Evolutionary conservation across 2,888 invertebrate genomes (phyloP), one percentile per base, ranked within the genome.

Genomic region (Aporophyla lueneburgensis): DNA sequence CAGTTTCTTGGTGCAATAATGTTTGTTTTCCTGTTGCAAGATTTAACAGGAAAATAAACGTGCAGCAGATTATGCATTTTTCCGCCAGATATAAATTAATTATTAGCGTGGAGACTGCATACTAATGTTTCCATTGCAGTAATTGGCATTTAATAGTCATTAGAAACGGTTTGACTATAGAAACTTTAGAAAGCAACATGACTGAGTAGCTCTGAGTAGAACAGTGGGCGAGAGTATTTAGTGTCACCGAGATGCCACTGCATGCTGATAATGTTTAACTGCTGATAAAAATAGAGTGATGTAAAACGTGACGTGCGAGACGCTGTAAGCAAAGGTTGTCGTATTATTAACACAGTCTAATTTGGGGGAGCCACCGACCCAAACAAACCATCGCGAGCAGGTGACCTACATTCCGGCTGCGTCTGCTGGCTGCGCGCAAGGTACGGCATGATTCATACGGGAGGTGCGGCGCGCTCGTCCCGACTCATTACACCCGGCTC

Each of bases 381-480:
- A 96, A 96, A 96, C 96, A 96, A 96, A 96, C 95, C 95, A 96
- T 95, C 93, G 93, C 92, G 93, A 95, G 92, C 94, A 93, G 93
- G 93, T 94, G 96, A 95, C 96, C 96, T 94, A 96, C 92, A 95
- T 96, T 91, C 93, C 93, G 91, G 85, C 89, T 91, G 89, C 93
- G 95, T 94, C 94, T 94, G 93, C 92, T 91, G 92, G 92, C 92
- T 91, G 89, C 91, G 67, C 91, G 88, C 91, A 90, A 93, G 93
- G 91, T 91, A 92, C 92, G 89, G 86, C 89, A 91, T 96, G 96
- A 96, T 91, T 96, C 95, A 96, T 92, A 91, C 91, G 74, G 76
- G 78, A 83, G 81, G 80, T 83, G 79, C 78, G 84, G 71, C 86
- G 81, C 78, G 81, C 82, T 80, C 81, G 80, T 70, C 77, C 81